Evolutionary conservation across 23 tunicate species (phyloP).

Genomic region (Styela plicata): DNA sequence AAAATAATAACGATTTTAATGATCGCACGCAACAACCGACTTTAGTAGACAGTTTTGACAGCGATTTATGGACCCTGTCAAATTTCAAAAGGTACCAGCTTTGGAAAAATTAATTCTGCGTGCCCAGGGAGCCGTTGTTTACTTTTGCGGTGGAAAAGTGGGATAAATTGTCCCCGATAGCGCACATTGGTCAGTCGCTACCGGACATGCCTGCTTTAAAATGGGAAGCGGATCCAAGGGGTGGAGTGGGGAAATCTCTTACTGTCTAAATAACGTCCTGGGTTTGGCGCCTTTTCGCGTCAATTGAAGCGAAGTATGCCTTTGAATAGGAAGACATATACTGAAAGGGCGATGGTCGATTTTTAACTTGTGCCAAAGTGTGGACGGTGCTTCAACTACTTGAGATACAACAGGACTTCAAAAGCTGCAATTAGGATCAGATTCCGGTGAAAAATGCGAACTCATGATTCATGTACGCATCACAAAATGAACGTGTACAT

Average conservation of each 20-base stretch:
- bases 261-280: not conserved
- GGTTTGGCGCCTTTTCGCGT: not conserved
- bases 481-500: too few species aligned
- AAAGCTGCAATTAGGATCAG: not conserved
- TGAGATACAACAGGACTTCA: too few species aligned
- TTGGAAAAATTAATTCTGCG: not conserved
- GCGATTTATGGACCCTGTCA: not conserved
- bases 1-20: not conserved
- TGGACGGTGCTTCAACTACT: not conserved
- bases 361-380: not conserved
- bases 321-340: not conserved
- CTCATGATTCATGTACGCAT: too few species aligned
- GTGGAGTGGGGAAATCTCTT: not conserved
- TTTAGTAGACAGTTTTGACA: not conserved
- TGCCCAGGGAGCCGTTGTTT: not conserved
- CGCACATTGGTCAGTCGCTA: not conserved
- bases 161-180: not conserved
- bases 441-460: too few species aligned
- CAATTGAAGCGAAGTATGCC: not conserved
- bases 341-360: not conserved
- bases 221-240: not conserved
- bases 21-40: not conserved
- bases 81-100: not conserved
- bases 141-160: not conserved
- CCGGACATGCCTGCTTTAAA: not conserved